Conservation (phyloP, 2,888 invertebrate genomes). For the Clostera curtula region DNA sequence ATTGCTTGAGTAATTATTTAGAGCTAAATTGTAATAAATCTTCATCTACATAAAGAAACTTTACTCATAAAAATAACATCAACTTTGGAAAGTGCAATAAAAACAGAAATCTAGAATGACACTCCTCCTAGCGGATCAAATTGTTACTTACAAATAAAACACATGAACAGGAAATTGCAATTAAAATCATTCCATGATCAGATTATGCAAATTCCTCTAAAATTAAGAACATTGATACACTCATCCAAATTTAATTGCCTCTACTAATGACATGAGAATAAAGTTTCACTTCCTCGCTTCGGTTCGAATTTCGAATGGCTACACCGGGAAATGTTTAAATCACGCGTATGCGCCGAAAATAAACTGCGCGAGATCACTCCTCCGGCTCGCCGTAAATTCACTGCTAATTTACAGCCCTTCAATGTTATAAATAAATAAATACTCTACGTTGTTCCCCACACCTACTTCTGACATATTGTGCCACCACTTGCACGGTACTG, state of each 20-base stretch:
- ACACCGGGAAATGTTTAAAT: constrained; percentile 58
- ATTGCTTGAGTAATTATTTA: too few species aligned
- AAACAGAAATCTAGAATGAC: not conserved
- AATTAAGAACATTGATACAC: constrained; percentile 20
- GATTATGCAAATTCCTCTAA: constrained; percentile 19
- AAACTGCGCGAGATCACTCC: constrained; percentile 60
- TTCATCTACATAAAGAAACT: too few species aligned
- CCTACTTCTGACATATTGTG: constrained; percentile 60
- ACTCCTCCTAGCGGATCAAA: not conserved
- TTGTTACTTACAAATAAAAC: constrained; percentile 2
- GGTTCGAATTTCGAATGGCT: constrained; percentile 36
- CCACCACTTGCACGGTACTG: constrained; percentile 55
- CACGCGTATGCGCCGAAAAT: constrained; percentile 64
- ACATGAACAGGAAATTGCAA: constrained; percentile 10
- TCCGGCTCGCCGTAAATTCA: constrained; percentile 64
- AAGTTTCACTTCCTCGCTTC: constrained; percentile 35
- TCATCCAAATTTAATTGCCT: constrained; percentile 44
- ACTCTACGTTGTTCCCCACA: constrained; percentile 49
- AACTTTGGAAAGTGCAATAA: constrained; percentile 2
- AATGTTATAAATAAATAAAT: constrained; percentile 72
- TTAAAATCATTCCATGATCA: constrained; percentile 9
- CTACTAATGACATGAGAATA: constrained; percentile 27
- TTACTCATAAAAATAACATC: too few species aligned
- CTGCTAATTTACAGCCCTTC: constrained; percentile 72
- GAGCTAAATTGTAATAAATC: too few species aligned